Conservation (phyloP, 2,888 invertebrate genomes). For the Callimorpha dominula region DNA sequence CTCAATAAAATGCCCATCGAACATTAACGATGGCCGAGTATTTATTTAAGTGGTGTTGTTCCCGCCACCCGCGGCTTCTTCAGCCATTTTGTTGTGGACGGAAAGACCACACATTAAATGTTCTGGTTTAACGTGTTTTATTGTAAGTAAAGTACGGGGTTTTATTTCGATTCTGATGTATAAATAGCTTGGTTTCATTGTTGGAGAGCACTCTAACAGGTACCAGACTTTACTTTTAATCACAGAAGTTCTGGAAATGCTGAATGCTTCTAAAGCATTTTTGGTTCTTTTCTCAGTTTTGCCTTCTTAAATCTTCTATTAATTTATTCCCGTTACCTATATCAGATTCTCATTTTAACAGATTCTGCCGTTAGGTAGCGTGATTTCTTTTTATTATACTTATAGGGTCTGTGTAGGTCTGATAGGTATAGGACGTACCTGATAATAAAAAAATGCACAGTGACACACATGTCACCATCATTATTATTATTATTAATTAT, state of each 20-base stretch:
- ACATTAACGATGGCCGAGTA: constrained; percentile 69
- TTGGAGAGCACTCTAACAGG: constrained; percentile 2
- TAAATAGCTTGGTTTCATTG: constrained; percentile 33
- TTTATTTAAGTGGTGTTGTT: constrained; percentile 82
- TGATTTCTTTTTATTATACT: no score
- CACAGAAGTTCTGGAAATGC: background rate
- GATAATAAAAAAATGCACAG: no score
- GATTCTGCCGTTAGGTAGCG: no score
- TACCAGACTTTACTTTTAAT: background rate
- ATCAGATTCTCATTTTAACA: no score
- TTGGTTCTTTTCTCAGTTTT: background rate
- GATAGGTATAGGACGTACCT: no score
- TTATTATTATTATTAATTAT: no score
- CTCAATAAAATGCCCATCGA: constrained; percentile 76
- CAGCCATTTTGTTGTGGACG: constrained; percentile 40
- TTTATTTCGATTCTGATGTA: constrained; percentile 40
- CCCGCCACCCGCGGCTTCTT: constrained; percentile 66
- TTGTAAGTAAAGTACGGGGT: constrained; percentile 28
- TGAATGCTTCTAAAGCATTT: background rate
- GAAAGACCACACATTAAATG: constrained; percentile 76
- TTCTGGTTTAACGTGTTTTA: constrained; percentile 16
- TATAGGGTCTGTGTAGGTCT: no score
- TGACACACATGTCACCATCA: no score
- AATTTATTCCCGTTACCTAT: no score
- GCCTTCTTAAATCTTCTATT: background rate